These are phyloP conservation scores for Athene cunicularia DNA, from an alignment of 2,113 vertebrate genomes.

Conservation along the genomic window DNA sequence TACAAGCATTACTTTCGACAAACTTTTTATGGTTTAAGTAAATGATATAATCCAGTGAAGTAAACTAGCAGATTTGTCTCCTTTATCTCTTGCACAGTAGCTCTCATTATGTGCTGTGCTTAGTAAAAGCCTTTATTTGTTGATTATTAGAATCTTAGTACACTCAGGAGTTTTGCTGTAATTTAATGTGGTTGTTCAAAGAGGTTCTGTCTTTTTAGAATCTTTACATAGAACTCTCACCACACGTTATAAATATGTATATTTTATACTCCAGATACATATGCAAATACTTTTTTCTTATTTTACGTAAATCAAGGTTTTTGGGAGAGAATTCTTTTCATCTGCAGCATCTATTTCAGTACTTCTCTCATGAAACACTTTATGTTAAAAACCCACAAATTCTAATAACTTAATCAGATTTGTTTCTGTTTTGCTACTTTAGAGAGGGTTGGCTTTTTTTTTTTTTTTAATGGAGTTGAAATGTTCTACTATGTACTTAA, in stretches of 20 bases:
- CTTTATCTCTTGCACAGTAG: slow-evolving; percentile 67
- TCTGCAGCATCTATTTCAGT: neutral
- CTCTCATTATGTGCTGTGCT: slow-evolving; percentile 59
- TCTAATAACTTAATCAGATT: neutral
- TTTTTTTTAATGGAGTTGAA: neutral
- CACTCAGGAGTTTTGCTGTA: slow-evolving; percentile 72
- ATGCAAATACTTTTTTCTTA: neutral
- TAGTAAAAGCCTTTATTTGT: slow-evolving; percentile 77
- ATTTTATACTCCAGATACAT: slow-evolving; percentile 41
- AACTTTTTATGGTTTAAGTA: slow-evolving; percentile 71
- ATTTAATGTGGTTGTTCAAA: slow-evolving; percentile 76
- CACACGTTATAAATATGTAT: slow-evolving; percentile 59
- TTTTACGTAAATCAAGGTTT: slow-evolving; percentile 29
- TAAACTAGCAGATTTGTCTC: slow-evolving; percentile 66
- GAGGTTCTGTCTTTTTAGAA: slow-evolving; percentile 70
- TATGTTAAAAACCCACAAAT: neutral
- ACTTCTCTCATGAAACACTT: neutral
- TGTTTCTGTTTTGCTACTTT: neutral
- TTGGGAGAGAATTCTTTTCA: neutral
- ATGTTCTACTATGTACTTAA: neutral
- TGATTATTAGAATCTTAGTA: slow-evolving; percentile 75
- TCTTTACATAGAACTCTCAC: slow-evolving; percentile 52
- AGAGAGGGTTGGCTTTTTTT: neutral
- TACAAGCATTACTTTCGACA: slow-evolving; percentile 45
- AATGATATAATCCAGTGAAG: slow-evolving; percentile 68